Evolutionary conservation across 2,113 vertebrate genomes (phyloP), one percentile per base, ranked within the genome.

Genomic region (Prionailurus viverrinus): DNA sequence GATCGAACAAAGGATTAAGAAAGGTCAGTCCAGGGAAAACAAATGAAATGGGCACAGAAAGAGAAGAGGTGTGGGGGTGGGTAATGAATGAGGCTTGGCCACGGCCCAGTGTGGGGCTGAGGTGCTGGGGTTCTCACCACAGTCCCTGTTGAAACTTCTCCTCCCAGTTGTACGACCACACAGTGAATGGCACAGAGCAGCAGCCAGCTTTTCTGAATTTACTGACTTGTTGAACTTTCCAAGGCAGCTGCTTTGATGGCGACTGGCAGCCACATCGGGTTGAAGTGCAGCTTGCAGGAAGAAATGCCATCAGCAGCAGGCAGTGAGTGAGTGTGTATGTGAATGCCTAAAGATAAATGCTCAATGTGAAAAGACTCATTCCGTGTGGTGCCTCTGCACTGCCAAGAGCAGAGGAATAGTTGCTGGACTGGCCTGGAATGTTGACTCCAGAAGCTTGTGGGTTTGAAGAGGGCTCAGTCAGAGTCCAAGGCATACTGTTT

Each of bases 251-350:
- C 61, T 82, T 33, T 90, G 29, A 45, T 79, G 65, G 45, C 13
- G 48, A 74, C 53, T 63, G 88, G 39, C 31, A 63, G 21, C 68
- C 69, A 36, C 9, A 31, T 25, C 29, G 55, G 3, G 36, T 33
- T 0, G 16, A 81, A 68, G 74, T 51, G n/a, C 5, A 36, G 53
- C 66, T 78, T 76, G 58, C 41, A n/a, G 58, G 87, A 90, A 79
- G n/a, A 76, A 53, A 87, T 8, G 18, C 55, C 45, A 10, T 33
- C 31, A 7, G 27, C 41, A 48, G 33, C 3, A 36, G 36, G 41
- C n/a, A 11, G 58, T 13, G 58, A 61, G 61, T 27, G 36, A 1
- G 0, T 33, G 51, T n/a, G 2, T 23, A 3, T 0, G 6, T 9
- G 51, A 53, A 21, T 10, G 33, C 68, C 27, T 69, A 41, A 33